Base-by-base conservation (phyloP, 2,888 invertebrate genomes). In the Malachius bipustulatus region DNA sequence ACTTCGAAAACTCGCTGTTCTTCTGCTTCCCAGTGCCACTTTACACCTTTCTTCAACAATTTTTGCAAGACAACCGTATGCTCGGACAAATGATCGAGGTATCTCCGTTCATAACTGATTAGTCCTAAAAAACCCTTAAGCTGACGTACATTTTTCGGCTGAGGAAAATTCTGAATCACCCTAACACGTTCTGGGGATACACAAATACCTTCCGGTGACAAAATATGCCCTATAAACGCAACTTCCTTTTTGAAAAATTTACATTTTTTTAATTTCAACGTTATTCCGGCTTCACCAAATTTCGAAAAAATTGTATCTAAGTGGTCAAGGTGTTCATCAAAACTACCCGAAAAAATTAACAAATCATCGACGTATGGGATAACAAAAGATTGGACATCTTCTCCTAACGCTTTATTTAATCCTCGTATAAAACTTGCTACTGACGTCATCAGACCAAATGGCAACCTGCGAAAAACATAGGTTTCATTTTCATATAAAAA, bases 41-140 rank as follows among this genome's bases (percentile, higher is more conserved):
- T 19, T 6, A 8, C 8, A 26, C 27, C 16, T 36, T 36, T 36
- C 30, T 33, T 34, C 2, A 36, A 14, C 29, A 36, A 26, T 11
- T 36, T 34, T 10, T 33, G 12, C 13, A 36, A 33, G n/a, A 32
- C 32, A 3, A 11, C 3, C 4, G 15, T 14, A 14, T 12, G 24
- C 6, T 16, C 32, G 4, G 36, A 14, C 14, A 27, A 26, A 8
- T 33, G 16, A 3, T 14, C 9, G 11, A 24, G 33, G 16, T 33
- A 37, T 24, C 36, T 16, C 9, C 26, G 19, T 3, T 36, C 36
- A 14, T 33, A 36, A 32, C 33, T 37, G 9, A 14, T 13, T 4
- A 37, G 26, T 15, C 37, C 37, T 16, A 37, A 27, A 26, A 34
- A 34, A 2, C 27, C 34, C 6, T 29, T 28, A 10, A 34, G 12